These are phyloP conservation scores for Symphodus melops DNA, from an alignment of 2,113 vertebrate genomes.

Conservation along the genomic window DNA sequence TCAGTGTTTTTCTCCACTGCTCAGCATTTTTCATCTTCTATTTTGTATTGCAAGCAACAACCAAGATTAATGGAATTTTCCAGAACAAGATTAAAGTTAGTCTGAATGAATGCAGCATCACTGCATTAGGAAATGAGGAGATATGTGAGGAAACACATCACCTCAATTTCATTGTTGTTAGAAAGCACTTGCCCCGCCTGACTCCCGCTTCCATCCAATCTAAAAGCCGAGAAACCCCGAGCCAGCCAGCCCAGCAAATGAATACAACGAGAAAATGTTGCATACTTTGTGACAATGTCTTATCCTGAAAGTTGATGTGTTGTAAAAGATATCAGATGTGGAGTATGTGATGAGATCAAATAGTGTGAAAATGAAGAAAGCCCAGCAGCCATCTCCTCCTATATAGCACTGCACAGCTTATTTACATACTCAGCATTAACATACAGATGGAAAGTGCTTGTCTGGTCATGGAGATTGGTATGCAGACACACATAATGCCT, in stretches of 20 bases:
- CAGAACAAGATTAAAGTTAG: constrained; percentile 74
- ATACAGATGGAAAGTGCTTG: constrained; percentile 76
- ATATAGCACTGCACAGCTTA: constrained; percentile 51
- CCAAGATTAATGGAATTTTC: constrained; percentile 79
- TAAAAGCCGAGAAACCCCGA: constrained; percentile 50
- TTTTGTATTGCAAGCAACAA: constrained; percentile 66
- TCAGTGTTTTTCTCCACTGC: constrained; percentile 57
- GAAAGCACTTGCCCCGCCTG: constrained; percentile 65
- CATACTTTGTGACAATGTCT: constrained; percentile 49
- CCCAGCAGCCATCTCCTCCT: constrained; percentile 57
- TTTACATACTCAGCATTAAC: constrained; percentile 79
- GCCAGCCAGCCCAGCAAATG: constrained; percentile 51
- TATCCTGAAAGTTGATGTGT: constrained; percentile 52
- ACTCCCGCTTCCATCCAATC: constrained; percentile 66
- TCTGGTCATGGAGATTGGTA: constrained; percentile 64
- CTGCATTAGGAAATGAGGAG: constrained; percentile 69
- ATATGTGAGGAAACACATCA: constrained; percentile 72
- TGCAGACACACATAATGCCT: constrained; percentile 70
- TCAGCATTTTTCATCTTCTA: constrained; percentile 72
- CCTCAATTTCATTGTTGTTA: constrained; percentile 73
- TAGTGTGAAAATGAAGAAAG: constrained; percentile 63
- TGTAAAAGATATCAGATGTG: constrained; percentile 65
- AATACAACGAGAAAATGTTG: constrained; percentile 54
- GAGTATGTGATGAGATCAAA: constrained; percentile 62
- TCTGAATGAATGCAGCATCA: constrained; percentile 61